Evolutionary conservation across 2,888 invertebrate genomes (phyloP), one percentile per base, ranked within the genome.

Genomic region (Crocallis elinguaria): DNA sequence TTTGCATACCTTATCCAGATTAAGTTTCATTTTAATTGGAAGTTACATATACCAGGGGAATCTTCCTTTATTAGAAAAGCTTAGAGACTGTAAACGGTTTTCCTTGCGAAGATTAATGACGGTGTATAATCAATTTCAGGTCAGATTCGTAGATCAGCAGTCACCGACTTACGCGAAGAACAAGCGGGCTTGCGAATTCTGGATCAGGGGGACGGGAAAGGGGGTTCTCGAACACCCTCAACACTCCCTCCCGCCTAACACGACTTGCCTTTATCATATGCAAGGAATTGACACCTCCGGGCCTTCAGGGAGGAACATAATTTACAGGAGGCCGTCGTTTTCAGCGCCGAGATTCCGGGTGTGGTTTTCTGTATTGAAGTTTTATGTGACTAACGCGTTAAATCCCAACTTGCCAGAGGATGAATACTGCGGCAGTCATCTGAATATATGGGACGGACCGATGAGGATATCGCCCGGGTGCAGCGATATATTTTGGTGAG

Each of bases 371-470:
- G 94, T 97, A 68, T 92, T 97, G 64, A 97, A 97, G 89, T 97
- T 97, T 86, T 96, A 96, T 88, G 94, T 96, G 65, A 94, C 94
- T 61, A 93, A 93, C 49, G 89, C 93, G 42, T 85, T 93, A 57
- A 93, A 93, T 72, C 93, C 94, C 5, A 93, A 94, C 69, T 93
- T 94, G 64, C 93, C 93, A 1, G 93, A 93, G 69, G 95, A 95
- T 72, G 95, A 95, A 79, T 95, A 96, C 66, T 97, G 97, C 79
- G 94, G 95, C 32, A 96, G 96, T 60, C 95, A 96, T 87, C 89
- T 97, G 68, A 95, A 96, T 86, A 94, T 97, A 66, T 97, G 97
- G 97, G 97, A 97, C 77, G 97, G 97, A 1, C 95, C 96, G 38
- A 92, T 96, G 71, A 93, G 95, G 71, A 94, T 94, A 71, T 94